These are phyloP conservation scores for Anodontia alba DNA, from an alignment of 2,888 invertebrate genomes.

Conservation along the genomic window DNA sequence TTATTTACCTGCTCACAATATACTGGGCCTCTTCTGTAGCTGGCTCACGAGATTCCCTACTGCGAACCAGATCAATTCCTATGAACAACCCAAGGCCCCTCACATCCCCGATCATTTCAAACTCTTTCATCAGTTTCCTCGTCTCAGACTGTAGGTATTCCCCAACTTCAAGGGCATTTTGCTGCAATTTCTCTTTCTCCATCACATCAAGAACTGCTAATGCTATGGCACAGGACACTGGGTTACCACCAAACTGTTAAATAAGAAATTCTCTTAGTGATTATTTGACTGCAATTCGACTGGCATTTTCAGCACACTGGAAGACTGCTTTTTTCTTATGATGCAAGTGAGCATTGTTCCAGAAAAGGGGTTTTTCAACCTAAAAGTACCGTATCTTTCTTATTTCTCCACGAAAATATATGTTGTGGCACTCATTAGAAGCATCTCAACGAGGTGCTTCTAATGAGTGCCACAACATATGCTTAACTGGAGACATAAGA, in stretches of 20 bases:
- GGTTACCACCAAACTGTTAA: constrained; percentile 97
- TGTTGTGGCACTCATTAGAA: no score
- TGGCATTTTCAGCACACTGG: no score
- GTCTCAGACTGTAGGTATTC: constrained; percentile 90
- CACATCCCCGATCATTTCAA: constrained; percentile 89
- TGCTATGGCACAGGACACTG: constrained; percentile 98
- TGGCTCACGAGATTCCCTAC: constrained; percentile 91
- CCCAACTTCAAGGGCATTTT: constrained; percentile 93
- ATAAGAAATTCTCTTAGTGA: no score
- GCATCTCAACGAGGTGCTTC: no score
- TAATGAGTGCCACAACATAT: no score
- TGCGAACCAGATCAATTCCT: constrained; percentile 96
- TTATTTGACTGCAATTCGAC: no score
- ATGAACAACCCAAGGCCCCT: constrained; percentile 96
- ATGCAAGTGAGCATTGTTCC: no score
- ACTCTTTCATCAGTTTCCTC: constrained; percentile 89
- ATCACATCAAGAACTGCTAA: constrained; percentile 97
- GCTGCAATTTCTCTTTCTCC: constrained; percentile 93
- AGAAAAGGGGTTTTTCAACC: no score
- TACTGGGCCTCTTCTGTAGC: constrained; percentile 91
- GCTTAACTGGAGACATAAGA: no score
- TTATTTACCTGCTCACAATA: constrained; percentile 79
- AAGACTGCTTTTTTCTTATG: no score
- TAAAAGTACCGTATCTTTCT: no score
- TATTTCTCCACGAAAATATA: no score